Evolutionary conservation across 2,888 invertebrate genomes (phyloP).

Genomic region (Drosophila nigritarsus): DNA sequence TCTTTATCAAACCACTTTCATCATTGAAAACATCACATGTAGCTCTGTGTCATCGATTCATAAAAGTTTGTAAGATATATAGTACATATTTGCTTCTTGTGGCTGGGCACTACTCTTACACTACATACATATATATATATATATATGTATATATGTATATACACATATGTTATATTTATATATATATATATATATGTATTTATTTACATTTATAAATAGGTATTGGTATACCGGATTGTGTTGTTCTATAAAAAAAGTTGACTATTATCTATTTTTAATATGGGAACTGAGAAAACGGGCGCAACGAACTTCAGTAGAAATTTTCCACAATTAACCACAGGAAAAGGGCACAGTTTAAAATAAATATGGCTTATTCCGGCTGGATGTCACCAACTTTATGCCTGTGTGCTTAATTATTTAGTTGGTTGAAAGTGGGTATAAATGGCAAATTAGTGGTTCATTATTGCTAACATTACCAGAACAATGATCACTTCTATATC

Average conservation of each 20-base stretch:
- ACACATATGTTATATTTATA: neutral
- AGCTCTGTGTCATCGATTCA: slow-evolving; percentile 5
- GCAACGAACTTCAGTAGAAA: too few species aligned
- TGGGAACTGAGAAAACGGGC: slow-evolving; percentile 11
- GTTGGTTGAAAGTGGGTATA: slow-evolving; percentile 20
- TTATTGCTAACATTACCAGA: slow-evolving; percentile 50
- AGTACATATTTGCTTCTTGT: slow-evolving; percentile 43
- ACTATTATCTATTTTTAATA: slow-evolving; percentile 64
- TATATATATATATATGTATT: neutral
- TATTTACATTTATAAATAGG: slow-evolving; percentile 7
- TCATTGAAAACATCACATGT: slow-evolving; percentile 30
- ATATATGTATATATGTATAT: neutral
- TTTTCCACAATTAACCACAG: slow-evolving; percentile 50
- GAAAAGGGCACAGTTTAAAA: slow-evolving; percentile 52
- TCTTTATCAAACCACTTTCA: slow-evolving; percentile 10
- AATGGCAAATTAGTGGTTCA: slow-evolving; percentile 71
- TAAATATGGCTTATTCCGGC: slow-evolving; percentile 9
- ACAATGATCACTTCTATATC: slow-evolving; percentile 27
- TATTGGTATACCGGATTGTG: slow-evolving; percentile 12
- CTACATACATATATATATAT: neutral
- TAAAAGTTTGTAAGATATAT: slow-evolving; percentile 12
- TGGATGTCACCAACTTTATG: slow-evolving; percentile 4
- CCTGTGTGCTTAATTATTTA: slow-evolving; percentile 24
- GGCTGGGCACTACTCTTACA: slow-evolving; percentile 5
- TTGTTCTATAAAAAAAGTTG: slow-evolving; percentile 13